Percentiles rank a stretch among this genome's conserved stretches.
phyloP scores from a whole-genome alignment of 1,140 invertebrate genomes.

The Halesus radiatus region DNA sequence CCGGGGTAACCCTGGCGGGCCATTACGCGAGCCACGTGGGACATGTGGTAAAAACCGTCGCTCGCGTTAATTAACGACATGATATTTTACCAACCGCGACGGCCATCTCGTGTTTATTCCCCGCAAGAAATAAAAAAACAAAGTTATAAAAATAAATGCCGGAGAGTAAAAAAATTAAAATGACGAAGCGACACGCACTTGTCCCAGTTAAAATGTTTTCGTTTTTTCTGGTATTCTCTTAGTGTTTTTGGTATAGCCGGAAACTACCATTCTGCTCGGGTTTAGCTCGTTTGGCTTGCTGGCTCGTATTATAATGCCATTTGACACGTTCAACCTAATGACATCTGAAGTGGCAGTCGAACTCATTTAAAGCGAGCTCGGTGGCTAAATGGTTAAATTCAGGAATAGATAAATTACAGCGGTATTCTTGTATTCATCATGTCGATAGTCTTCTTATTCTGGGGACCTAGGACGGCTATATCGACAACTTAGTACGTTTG shows the following conservation, averaged over 20 bases:
- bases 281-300: neutral
- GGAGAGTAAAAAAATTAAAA: slow-evolving; percentile 13
- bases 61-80: slow-evolving; percentile 23
- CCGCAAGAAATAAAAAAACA: neutral
- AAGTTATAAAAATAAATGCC: slow-evolving; percentile 20
- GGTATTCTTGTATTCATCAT: too few species aligned
- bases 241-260: too few species aligned
- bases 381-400: too few species aligned
- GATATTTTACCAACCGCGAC: slow-evolving; percentile 24
- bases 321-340: too few species aligned
- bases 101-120: slow-evolving; percentile 6
- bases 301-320: too few species aligned
- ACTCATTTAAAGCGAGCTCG: too few species aligned
- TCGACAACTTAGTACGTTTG: too few species aligned
- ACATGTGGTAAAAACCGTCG: slow-evolving; percentile 19
- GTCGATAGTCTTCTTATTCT: too few species aligned
- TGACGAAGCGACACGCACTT: slow-evolving; percentile 19
- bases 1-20: neutral
- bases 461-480: too few species aligned
- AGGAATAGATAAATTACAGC: too few species aligned
- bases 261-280: too few species aligned
- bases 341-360: too few species aligned
- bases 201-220: slow-evolving; percentile 11
- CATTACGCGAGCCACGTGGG: slow-evolving; percentile 5
- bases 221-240: neutral